Percentiles rank a stretch among this genome's conserved stretches.
Evolutionary conservation across 2,888 invertebrate genomes (phyloP).

Genomic region (Pelosia muscerda): DNA sequence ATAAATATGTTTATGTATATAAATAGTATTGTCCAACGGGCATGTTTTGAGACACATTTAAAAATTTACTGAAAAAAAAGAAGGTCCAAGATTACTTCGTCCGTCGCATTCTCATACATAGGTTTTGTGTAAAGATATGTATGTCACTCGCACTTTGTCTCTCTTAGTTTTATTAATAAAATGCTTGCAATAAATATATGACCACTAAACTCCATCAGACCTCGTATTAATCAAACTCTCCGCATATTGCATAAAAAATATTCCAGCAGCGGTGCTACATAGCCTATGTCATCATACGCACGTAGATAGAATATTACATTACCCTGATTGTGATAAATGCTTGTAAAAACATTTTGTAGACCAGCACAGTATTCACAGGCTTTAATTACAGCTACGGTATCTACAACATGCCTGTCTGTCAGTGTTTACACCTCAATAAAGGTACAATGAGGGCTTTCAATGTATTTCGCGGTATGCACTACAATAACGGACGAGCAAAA

Average conservation of each 20-base stretch:
- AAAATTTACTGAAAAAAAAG: no score
- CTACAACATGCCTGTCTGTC: constrained; percentile 40
- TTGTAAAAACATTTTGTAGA: not conserved
- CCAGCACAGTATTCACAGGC: constrained; percentile 47
- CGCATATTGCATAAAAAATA: not conserved
- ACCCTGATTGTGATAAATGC: not conserved
- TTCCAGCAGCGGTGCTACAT: not conserved
- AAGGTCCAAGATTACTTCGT: no score
- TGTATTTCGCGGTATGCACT: constrained; percentile 66
- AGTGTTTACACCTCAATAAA: constrained; percentile 65
- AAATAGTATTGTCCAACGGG: no score
- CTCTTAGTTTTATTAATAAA: no score
- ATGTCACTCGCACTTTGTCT: no score
- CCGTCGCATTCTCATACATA: no score
- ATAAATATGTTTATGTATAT: no score
- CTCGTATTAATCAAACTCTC: not conserved
- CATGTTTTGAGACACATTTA: no score
- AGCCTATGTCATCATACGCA: not conserved
- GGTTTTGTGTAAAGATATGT: no score
- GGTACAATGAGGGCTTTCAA: constrained; percentile 69
- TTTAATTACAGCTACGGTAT: constrained; percentile 65
- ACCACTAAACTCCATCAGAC: not conserved
- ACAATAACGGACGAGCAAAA: constrained; percentile 71
- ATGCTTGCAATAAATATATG: no score
- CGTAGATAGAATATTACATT: not conserved